These are phyloP conservation scores for Acrocephalus arundinaceus DNA, from an alignment of 2,113 vertebrate species.

Conservation along the genomic window DNA sequence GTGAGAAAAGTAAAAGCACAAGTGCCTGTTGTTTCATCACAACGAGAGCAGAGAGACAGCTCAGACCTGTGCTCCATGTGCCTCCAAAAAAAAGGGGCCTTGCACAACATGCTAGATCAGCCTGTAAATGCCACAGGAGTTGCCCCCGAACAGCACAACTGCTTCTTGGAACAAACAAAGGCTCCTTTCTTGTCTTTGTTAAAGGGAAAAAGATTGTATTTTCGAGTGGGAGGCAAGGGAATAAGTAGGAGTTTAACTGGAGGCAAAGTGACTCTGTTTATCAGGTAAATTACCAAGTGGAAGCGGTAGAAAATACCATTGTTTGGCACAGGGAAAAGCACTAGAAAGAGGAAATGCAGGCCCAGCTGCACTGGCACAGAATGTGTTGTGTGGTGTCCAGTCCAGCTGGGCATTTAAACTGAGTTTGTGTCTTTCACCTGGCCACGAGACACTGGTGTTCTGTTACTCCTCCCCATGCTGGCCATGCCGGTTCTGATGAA, in stretches of 20 bases:
- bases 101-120: background rate
- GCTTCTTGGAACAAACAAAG: conserved; percentile 14
- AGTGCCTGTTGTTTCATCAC: conserved; percentile 41
- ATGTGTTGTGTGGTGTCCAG: background rate
- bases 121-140: background rate
- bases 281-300: background rate
- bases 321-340: background rate
- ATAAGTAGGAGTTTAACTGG: background rate
- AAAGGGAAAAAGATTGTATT: background rate
- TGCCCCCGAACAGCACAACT: background rate
- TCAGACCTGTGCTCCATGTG: background rate
- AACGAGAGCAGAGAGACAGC: background rate
- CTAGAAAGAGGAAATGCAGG: background rate
- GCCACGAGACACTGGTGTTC: background rate
- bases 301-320: background rate
- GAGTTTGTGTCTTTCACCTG: background rate
- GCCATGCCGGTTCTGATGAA: background rate
- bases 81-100: background rate
- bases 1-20: conserved; percentile 41
- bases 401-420: background rate
- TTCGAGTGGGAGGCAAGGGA: background rate
- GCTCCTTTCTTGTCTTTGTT: conserved; percentile 18
- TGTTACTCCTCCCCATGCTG: background rate
- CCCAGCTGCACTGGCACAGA: background rate
- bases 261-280: background rate